Base-by-base conservation (phyloP, 92 coral and sea anemone genomes). In the Heliopora coerulea region DNA sequence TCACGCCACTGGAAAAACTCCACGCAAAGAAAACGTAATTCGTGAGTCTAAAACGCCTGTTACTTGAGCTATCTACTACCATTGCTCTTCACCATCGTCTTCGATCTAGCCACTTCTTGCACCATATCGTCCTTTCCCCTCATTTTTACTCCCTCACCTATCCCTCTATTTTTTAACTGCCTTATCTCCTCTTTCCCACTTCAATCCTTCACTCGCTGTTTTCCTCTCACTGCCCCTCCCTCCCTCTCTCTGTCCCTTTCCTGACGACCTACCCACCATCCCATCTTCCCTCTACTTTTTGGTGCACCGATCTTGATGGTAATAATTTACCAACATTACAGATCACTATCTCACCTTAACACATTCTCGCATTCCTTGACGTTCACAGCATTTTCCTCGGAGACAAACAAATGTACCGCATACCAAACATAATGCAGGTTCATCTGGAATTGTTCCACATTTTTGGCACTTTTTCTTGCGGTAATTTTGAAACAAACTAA, bases 401-500 rank as follows among this genome's bases (percentile, higher is more conserved):
- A 93, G 79, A 78, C 98, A 93, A 14, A 80, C 84, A 70, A 93
- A 89, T 79, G 85, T 83, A 41, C 98, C 98, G 81, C 98, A 93
- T 34, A 93, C 96, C 89, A 93, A 73, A 65, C 98, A 93, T 48
- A 93, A 77, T n/a, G 98, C 86, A 59, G 98, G 98, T 33, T 93
- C 98, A 58, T 87, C 98, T 28, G 98, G 98, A 32, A 56, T 83
- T 1, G 77, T 80, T 35, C 74, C 77, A 56, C 98, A 93, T 68
- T 79, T 88, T 28, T 80, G 64, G 79, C 98, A 93, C 23, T 79
- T 86, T 74, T 81, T 89, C 74, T 93, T 93, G 66, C 96, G 91
- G 82, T 93, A 93, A 56, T 83, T 88, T 56, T 93, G 98, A 74
- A 93, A 90, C 50, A 93, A 79, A 74, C 98, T 93, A 78, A 37